A percentile compares a stretch with the other conserved stretches of the same genome.
Evolutionary conservation across 2,888 invertebrate genomes (phyloP).

Genomic region (Listrodromus nycthemerus): DNA sequence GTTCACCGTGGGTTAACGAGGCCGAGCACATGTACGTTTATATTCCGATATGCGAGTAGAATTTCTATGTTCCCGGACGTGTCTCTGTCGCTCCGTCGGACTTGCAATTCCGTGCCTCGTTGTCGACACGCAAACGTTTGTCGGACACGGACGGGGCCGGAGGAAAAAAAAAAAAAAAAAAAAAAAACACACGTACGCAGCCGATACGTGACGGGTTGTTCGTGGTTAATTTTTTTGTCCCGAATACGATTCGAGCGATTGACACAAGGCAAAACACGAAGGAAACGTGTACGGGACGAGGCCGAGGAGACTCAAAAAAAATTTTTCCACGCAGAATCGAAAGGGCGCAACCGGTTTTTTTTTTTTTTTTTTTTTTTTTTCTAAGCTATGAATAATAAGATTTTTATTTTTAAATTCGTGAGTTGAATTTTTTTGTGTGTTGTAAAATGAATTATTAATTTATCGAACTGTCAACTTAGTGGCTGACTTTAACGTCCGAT

Average conservation of each 20-base stretch:
- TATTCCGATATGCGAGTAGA: constrained; percentile 50
- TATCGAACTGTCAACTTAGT: too few species aligned
- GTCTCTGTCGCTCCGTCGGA: not conserved
- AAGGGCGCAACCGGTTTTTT: not conserved
- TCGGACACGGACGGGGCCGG: not conserved
- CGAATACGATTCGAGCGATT: constrained; percentile 35
- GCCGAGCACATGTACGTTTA: constrained; percentile 18
- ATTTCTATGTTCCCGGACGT: constrained; percentile 63
- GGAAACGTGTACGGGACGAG: constrained; percentile 14
- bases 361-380: not conserved
- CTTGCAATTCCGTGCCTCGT: not conserved
- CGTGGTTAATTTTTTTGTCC: constrained; percentile 39
- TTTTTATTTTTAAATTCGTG: too few species aligned
- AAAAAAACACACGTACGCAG: not conserved
- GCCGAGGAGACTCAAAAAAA: constrained; percentile 47
- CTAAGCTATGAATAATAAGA: not conserved
- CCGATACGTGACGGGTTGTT: constrained; percentile 21
- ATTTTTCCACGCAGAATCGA: not conserved
- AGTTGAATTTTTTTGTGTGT: too few species aligned
- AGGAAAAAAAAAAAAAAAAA: not conserved
- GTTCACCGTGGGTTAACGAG: constrained; percentile 51
- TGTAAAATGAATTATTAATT: too few species aligned
- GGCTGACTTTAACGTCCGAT: too few species aligned
- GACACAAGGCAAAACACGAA: not conserved
- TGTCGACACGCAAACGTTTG: not conserved